Evolutionary conservation across 2,113 vertebrate species (phyloP), one percentile per base, ranked within the genome.

Genomic region (Falcunculus frontatus): DNA sequence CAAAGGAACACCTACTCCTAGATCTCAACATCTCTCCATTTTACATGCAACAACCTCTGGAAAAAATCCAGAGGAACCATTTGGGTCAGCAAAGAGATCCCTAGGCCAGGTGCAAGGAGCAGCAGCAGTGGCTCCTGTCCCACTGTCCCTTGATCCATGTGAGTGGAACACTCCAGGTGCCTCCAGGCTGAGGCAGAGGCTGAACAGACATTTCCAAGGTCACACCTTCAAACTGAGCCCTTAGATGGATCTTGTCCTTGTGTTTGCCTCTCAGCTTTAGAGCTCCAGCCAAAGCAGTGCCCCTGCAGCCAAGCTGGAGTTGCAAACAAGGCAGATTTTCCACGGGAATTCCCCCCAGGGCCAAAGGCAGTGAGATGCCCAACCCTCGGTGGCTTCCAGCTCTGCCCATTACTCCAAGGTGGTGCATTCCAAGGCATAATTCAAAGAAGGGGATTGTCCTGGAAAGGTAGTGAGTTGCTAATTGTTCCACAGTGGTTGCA

Each of bases 91-190:
- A 46, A 29, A 50, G 62, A 44, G 33, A 37, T 64, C 5, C 15
- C 39, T 7, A 8, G 64, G 74, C n/a, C 19, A 41, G 1, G 2
- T 7, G 7, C 2, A 50, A 91, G 56, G 20, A 9, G 79, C 53
- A 94, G 50, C 27, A 9, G 1, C 37, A 44, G 85, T 4, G 23
- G 13, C 14, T 82, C 35, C 62, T 16, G 15, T 2, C 3, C 46
- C 63, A 12, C 57, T 14, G 14, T 1, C 3, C 49, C 74, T 6
- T 46, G 1, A 7, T 11, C 41, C 49, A 9, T 1, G 0, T 19
- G 46, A 86, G 13, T 7, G 13, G 25, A 32, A 41, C 39, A 8
- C 8, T 4, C 13, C 35, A 42, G 60, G 11, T 4, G 8, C 19
- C 39, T 52, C 50, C 32, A 49, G 53, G 35, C 32, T 20, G n/a